Evolutionary conservation across 2,888 invertebrate genomes (phyloP).

Genomic region (Ophion ventricosus): DNA sequence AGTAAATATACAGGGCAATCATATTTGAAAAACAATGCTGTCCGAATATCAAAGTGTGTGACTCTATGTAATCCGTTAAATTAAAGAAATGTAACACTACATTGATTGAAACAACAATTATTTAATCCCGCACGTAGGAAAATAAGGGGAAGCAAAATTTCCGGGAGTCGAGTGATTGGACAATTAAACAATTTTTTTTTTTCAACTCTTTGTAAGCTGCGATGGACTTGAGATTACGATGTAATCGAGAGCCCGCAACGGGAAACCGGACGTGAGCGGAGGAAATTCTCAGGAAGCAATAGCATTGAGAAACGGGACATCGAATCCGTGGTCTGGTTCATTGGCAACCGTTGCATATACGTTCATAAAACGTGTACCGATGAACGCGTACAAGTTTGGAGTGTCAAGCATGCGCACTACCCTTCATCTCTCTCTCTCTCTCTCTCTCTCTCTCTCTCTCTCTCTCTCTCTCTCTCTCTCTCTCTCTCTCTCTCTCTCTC

Average conservation of each 20-base stretch:
- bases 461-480: background rate
- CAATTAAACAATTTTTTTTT: background rate
- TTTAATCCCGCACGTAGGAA: background rate
- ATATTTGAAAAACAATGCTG: too few relatives aligned
- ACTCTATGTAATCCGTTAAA: too few relatives aligned
- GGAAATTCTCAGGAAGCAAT: conserved; percentile 50
- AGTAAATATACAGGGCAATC: too few relatives aligned
- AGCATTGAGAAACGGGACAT: conserved; percentile 48
- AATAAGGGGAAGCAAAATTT: background rate
- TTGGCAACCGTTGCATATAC: conserved; percentile 51
- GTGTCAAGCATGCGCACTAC: conserved; percentile 63
- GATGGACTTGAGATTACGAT: background rate
- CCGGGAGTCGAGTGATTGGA: background rate
- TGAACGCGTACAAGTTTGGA: conserved; percentile 68
- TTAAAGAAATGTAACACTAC: too few relatives aligned
- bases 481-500: background rate
- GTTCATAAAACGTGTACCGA: conserved; percentile 62
- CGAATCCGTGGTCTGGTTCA: conserved; percentile 54
- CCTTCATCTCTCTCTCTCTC: background rate
- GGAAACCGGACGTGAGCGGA: conserved; percentile 29
- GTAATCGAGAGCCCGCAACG: background rate
- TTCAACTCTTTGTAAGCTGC: background rate
- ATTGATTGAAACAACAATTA: too few relatives aligned
- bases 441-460: background rate
- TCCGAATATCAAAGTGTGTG: too few relatives aligned